Evolutionary conservation across 2,888 invertebrate genomes (phyloP), one percentile per base, ranked within the genome.

Genomic region (Sesamia inferens): DNA sequence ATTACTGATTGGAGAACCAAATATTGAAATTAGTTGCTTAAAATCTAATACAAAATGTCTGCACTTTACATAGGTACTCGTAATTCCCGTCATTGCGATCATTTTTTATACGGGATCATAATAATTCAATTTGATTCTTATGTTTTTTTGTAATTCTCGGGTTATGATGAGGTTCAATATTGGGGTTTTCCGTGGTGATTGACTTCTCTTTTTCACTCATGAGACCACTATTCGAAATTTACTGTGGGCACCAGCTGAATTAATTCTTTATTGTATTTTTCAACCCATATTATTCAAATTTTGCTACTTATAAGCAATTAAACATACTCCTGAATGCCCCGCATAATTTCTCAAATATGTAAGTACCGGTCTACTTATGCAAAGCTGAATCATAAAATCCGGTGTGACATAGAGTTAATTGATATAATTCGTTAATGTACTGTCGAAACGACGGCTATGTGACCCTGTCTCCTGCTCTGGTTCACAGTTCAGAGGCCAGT

Each of bases 401-500:
- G 79, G 87, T 87, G 74, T 86, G 80, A 81, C 83, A 82, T 84
- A 84, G 78, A 81, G 74, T 87, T 91, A 93, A 93, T 93, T 93
- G 90, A 72, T 83, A 79, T 89, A 92, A 93, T 92, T 93, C 87
- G 87, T 88, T 81, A 81, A 83, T 85, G 91, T 93, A 91, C 91
- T 92, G 90, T 88, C 86, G 81, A 83, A 83, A 85, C 79, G 85
- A 76, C 59, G 78, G 79, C 83, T 84, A 54, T 63, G 73, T 87
- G 93, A 92, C 91, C 93, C 88, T 89, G 88, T 84, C 90, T 90
- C 90, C 90, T 88, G 83, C 31, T 66, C 80, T 66, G 82, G 87
- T 89, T 84, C 90, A 88, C 78, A 85, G 92, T 89, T 91, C 92
- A 91, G 79, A 88, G 90, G 94, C 87, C 91, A 93, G 87, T 88